phyloP scores from a whole-genome alignment of 2,797 vertebrate genomes.

The Cetoscarus ocellatus region DNA sequence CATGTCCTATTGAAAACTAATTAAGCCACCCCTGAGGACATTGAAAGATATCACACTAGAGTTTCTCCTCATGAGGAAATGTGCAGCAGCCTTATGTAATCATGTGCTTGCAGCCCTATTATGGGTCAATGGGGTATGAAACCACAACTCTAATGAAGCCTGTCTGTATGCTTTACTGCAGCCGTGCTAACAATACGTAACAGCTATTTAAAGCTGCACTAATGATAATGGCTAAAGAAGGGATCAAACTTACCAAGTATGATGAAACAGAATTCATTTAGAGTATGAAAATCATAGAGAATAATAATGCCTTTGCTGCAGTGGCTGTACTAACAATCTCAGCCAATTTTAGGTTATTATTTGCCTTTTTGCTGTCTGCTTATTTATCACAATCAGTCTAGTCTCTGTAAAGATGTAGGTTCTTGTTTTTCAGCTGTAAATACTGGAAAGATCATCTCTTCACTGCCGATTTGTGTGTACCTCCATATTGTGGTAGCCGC shows the following conservation, averaged over 20 bases:
- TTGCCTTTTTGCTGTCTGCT: not conserved
- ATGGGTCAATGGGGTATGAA: constrained; percentile 38
- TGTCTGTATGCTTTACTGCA: constrained; percentile 17
- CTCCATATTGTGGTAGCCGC: too few relatives aligned
- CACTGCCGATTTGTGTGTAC: too few relatives aligned
- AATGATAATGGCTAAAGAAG: not conserved
- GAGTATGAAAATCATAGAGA: not conserved
- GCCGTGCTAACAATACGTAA: constrained; percentile 7
- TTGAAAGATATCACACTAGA: constrained; percentile 33
- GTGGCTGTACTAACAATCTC: not conserved
- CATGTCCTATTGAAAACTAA: constrained; percentile 54
- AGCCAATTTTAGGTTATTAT: not conserved
- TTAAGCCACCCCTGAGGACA: constrained; percentile 46
- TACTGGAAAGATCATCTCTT: not conserved
- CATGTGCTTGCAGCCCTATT: constrained; percentile 22
- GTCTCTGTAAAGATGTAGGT: not conserved
- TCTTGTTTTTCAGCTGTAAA: not conserved
- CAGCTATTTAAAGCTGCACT: constrained; percentile 1
- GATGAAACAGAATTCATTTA: not conserved
- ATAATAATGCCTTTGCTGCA: not conserved
- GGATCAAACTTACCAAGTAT: not conserved
- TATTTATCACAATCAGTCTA: not conserved
- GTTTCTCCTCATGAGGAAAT: constrained; percentile 35
- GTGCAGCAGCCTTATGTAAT: constrained; percentile 21
- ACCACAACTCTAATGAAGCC: constrained; percentile 29